Conservation (phyloP, 2,888 invertebrate genomes). For the Gisinianus flammeolus region DNA sequence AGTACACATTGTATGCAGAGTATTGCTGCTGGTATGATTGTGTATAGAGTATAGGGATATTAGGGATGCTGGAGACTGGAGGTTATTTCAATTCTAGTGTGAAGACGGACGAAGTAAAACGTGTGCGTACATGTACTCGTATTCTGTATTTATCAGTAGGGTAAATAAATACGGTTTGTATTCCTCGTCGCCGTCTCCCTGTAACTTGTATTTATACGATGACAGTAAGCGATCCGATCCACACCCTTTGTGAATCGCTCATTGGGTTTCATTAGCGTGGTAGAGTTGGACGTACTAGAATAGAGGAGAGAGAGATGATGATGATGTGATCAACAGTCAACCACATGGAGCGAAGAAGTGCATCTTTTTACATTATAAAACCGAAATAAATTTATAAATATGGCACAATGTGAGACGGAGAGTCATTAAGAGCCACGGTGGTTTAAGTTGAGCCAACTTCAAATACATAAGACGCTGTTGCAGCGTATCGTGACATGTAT, state of each 20-base stretch:
- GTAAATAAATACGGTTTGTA: constrained; percentile 10
- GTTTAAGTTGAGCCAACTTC: too few species aligned
- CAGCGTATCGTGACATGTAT: background rate
- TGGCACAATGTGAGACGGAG: background rate
- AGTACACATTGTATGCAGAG: background rate
- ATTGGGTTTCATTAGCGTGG: constrained; percentile 33
- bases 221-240: constrained; percentile 23
- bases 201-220: background rate
- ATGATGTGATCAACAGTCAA: constrained; percentile 15
- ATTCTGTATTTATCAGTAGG: background rate
- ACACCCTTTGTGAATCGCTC: constrained; percentile 23
- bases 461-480: background rate
- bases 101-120: background rate
- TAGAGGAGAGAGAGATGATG: constrained; percentile 9
- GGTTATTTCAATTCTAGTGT: constrained; percentile 3
- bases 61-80: too few species aligned
- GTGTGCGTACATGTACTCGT: too few species aligned
- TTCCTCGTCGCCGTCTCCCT: background rate
- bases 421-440: background rate
- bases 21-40: background rate
- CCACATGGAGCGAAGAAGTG: constrained; percentile 27
- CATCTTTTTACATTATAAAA: background rate
- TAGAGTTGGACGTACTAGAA: background rate
- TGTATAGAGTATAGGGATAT: background rate
- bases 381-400: background rate